Base-by-base conservation (phyloP, 2,888 invertebrate genomes). In the Lithophane socia region DNA sequence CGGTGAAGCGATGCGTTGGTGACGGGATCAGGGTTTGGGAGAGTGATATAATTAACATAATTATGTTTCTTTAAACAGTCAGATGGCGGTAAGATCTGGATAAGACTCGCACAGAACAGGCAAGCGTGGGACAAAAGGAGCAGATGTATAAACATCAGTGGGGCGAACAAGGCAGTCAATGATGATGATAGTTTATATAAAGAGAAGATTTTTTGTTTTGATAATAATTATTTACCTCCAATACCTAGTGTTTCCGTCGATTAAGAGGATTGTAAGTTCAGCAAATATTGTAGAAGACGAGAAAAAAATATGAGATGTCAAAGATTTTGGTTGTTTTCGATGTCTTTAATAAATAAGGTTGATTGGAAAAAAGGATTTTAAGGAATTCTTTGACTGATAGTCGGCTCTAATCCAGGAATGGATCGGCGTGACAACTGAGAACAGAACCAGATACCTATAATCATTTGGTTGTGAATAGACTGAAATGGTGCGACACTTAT, bases 1-100 rank as follows among this genome's bases (percentile, higher is more conserved):
- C 82, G 81, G 82, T 80, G 75, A 75, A 77, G 77, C 75, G 75
- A 85, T 79, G 70, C 76, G 77, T 72, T 66, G 76, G 66, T 67
- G 79, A 75, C 47, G 72, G 73, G 66, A 66, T 74, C 21, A 60
- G 60, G 61, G 60, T 76, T 80, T 73, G 54, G 63, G 70, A 74
- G 68, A 37, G 47, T 65, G n/a, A 12, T 47, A 12, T 47, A 56
- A 29, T 56, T 63, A 52, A n/a, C 56, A n/a, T 52, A 49, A 5
- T 49, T 21, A 54, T 47, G 18, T 29, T 18, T 67, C 7, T 63
- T 47, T n/a, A 16, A 75, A 60, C 0, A 52, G 4, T 13, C 9
- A 16, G 16, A 52, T 37, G 21, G 3, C 24, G 0, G 16, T 2
- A 24, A 1, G 16, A 24, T 9, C 16, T n/a, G 24, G 24, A 70